Evolutionary conservation across 1,140 invertebrate species (phyloP), one percentile per base, ranked within the genome.

Genomic region (Zelostemma sp.): DNA sequence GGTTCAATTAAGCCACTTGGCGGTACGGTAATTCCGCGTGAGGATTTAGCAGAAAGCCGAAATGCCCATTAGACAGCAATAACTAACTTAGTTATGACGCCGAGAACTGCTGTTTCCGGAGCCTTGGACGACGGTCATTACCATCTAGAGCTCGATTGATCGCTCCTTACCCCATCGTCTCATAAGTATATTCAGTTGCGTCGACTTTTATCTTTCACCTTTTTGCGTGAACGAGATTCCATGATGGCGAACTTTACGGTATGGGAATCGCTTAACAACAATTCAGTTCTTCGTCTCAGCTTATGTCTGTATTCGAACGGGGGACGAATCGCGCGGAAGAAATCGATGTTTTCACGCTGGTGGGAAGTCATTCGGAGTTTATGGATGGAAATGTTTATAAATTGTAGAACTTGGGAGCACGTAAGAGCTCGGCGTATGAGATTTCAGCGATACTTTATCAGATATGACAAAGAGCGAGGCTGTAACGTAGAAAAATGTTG

Each of bases 1-100:
- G 73, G 71, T 81, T 79, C 75, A 78, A 81, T 82, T 80, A 82
- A 81, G 73, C 74, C 51, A 65, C 55, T 70, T 55, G 58, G 64
- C 48, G 56, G 58, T 51, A 69, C 61, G 67, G 72, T 78, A 77
- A 79, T 80, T 76, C 78, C 67, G 54, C 49, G 63, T 50, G 54
- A 68, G 75, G 72, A 80, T 78, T 79, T 75, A 76, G 72, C 55
- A 53, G 55, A 62, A 68, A 48, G 70, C 58, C 68, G 72, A 75
- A 77, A 79, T 76, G 78, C 61, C 71, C 73, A 77, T 78, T 79
- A 78, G 72, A 58, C 55, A 72, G 56, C 68, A 38, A 69, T 73
- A 80, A 80, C 74, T 78, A 78, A 79, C 72, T 80, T 68, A 65
- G 75, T 80, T 80, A 78, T 72, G 8, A 74, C 46, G 45, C 60